Evolutionary conservation across 2,113 vertebrate species (phyloP), one percentile per base, ranked within the genome.

Genomic region (Cynoglossus semilaevis): DNA sequence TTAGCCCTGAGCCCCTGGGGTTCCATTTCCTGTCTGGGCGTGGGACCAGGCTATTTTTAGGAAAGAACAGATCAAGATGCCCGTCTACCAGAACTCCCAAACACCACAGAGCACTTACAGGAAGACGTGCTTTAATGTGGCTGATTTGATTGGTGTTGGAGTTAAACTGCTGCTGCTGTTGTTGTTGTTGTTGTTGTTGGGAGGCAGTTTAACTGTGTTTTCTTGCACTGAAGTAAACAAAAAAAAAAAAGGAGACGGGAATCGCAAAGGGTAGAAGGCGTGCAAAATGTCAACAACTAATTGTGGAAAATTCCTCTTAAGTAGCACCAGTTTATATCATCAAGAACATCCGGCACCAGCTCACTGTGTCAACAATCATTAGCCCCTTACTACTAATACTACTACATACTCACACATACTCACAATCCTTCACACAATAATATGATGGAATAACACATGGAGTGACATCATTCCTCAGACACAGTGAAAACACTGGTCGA

Each of bases 31-130:
- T 78, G 46, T 64, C 58, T 66, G 78, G 81, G 81, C 71, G 55
- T 82, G 80, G 72, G 69, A 81, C 71, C 62, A 66, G 22, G 53
- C 68, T 85, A 83, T 78, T 85, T 84, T 84, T 81, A 82, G 83
- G 57, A n/a, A 58, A 70, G 22, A 77, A 67, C 54, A 67, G 63
- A 80, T 82, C 54, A 71, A 69, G 62, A 63, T 60, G 43, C 48
- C 46, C 46, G 12, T 42, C 43, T 41, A 43, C 59, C 45, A 54
- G 52, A 77, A n/a, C 55, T 63, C 52, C 67, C 65, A 45, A 77
- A 77, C 65, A 61, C 70, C 64, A 74, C 58, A 55, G 46, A 48
- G 9, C 3, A 51, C 53, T 73, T 72, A 73, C 51, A 44, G 63
- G 58, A 79, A 66, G 51, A 41, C 42, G 34, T 70, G 12, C 19